phyloP scores from a whole-genome alignment of 2,888 invertebrate species.

The Dermolepida albohirtum region DNA sequence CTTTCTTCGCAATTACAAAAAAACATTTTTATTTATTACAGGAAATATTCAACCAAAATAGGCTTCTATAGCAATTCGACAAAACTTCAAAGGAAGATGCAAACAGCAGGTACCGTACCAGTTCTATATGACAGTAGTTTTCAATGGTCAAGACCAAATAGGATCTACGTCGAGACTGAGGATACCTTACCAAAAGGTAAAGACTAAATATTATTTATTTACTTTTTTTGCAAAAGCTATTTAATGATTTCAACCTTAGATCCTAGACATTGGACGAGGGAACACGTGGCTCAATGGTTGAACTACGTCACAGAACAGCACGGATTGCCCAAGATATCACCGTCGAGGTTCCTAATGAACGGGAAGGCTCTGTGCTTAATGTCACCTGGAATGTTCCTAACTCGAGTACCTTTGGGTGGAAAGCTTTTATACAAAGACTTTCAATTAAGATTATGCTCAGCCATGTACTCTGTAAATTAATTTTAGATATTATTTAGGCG shows the following conservation, averaged over 20 bases:
- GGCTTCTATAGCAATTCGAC: conserved; percentile 54
- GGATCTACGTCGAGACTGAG: conserved; percentile 48
- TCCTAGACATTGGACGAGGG: conserved; percentile 78
- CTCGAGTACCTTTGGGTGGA: conserved; percentile 76
- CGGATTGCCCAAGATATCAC: conserved; percentile 68
- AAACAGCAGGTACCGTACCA: conserved; percentile 57
- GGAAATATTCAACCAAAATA: conserved; percentile 54
- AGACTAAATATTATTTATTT: conserved; percentile 31
- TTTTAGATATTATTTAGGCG: background rate
- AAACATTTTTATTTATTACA: background rate
- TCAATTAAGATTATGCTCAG: conserved; percentile 76
- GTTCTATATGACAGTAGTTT: conserved; percentile 55
- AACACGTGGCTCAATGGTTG: conserved; percentile 78
- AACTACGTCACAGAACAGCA: conserved; percentile 70
- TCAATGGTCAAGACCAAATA: conserved; percentile 54
- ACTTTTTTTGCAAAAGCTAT: conserved; percentile 53
- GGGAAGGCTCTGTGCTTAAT: conserved; percentile 84
- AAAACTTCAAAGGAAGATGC: conserved; percentile 55
- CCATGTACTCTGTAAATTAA: conserved; percentile 66
- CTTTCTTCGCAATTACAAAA: background rate
- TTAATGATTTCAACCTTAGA: conserved; percentile 63
- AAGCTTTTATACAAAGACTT: conserved; percentile 78
- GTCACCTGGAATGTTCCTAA: conserved; percentile 80
- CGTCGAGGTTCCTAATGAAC: conserved; percentile 81
- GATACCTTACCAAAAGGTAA: conserved; percentile 60